Evolutionary conservation across 2,888 invertebrate species (phyloP).

Genomic region (Strigamia maritima): DNA sequence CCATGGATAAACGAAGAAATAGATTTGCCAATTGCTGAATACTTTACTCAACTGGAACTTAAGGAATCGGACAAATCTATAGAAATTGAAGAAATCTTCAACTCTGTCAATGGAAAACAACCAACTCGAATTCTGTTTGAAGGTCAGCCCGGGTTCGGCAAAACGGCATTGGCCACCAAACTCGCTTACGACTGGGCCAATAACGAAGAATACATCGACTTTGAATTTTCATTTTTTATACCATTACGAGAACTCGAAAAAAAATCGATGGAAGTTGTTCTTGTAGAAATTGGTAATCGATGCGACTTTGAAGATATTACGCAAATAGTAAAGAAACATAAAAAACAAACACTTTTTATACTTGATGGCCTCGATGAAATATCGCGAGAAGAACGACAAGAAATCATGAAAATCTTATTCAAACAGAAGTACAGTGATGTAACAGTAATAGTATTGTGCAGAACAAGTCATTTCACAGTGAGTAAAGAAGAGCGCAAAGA

Average conservation of each 20-base stretch:
- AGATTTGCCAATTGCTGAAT: not conserved
- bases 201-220: not conserved
- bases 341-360: too few species aligned
- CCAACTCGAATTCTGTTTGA: not conserved
- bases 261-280: not conserved
- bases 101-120: not conserved
- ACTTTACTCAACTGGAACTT: too few species aligned
- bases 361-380: too few species aligned
- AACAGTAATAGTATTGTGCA: not conserved
- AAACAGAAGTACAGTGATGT: not conserved
- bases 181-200: not conserved
- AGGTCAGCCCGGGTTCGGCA: not conserved
- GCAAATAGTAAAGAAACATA: not conserved
- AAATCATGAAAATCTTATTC: not conserved
- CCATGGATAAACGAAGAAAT: too few species aligned
- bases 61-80: too few species aligned
- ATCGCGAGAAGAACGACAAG: not conserved
- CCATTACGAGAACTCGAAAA: too few species aligned
- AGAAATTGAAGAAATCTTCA: not conserved
- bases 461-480: not conserved
- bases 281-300: not conserved
- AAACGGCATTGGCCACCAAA: not conserved
- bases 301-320: not conserved
- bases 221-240: too few species aligned
- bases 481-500: too few species aligned